Percentiles rank a stretch among this genome's conserved stretches.
Conservation (phyloP, 2,113 vertebrate genomes). For the Plectropomus leopardus region DNA sequence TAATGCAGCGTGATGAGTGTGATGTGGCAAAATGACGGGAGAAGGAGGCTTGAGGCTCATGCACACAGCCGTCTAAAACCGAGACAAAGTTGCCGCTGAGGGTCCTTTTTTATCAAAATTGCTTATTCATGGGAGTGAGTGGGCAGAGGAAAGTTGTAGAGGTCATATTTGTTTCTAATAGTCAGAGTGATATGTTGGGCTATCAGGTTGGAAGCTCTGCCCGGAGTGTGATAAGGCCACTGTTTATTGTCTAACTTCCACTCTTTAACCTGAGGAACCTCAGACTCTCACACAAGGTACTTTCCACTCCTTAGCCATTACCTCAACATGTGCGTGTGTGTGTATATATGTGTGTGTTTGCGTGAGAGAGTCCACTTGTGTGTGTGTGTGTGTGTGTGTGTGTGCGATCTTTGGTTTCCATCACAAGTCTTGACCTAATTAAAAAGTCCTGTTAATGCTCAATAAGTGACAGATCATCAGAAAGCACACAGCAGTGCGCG, state of each 20-base stretch:
- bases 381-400: not conserved
- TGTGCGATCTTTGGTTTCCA: constrained; percentile 55
- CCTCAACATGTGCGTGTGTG: constrained; percentile 49
- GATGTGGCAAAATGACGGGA: constrained; percentile 30
- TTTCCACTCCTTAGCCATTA: constrained; percentile 75
- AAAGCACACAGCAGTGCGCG: constrained; percentile 9
- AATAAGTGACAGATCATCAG: constrained; percentile 57
- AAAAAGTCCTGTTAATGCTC: constrained; percentile 56
- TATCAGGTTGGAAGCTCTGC: constrained; percentile 79
- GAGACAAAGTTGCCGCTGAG: constrained; percentile 10
- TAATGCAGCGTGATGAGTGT: constrained; percentile 17
- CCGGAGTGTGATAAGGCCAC: constrained; percentile 77
- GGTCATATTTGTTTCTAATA: constrained; percentile 75
- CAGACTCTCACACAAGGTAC: constrained; percentile 66
- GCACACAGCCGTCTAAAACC: not conserved
- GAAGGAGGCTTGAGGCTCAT: too few species aligned
- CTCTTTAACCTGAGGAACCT: constrained; percentile 76
- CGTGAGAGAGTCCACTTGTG: not conserved
- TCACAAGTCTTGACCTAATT: constrained; percentile 69
- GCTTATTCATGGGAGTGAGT: constrained; percentile 37
- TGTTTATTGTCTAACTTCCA: constrained; percentile 83
- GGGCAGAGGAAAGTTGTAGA: constrained; percentile 36
- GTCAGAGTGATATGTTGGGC: constrained; percentile 58
- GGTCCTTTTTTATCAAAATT: constrained; percentile 12
- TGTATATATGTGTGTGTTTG: constrained; percentile 26